Evolutionary conservation across 2,888 invertebrate genomes (phyloP).

Genomic region (Hedya salicella): DNA sequence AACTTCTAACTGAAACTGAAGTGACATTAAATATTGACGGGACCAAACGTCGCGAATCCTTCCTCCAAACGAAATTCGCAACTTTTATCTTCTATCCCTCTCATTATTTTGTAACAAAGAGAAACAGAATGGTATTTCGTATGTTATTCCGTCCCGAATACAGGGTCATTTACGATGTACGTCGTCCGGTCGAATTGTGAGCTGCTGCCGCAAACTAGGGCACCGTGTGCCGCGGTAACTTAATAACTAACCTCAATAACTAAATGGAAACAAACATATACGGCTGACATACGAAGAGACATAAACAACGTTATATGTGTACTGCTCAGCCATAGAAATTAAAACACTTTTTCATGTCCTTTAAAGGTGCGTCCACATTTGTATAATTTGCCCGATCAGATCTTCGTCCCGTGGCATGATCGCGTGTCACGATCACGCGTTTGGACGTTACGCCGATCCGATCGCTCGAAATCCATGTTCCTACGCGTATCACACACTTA

Average conservation of each 20-base stretch:
- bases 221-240: neutral
- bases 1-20: neutral
- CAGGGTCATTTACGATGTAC: conserved; percentile 27
- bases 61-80: neutral
- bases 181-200: conserved; percentile 21
- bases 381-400: too few species aligned
- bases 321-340: too few species aligned
- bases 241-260: neutral
- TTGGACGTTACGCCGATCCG: too few species aligned
- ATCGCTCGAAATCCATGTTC: too few species aligned
- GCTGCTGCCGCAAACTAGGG: neutral
- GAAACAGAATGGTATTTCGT: conserved; percentile 2
- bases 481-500: too few species aligned
- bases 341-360: too few species aligned
- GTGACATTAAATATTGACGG: neutral
- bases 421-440: too few species aligned
- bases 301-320: too few species aligned
- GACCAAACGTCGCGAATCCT: neutral
- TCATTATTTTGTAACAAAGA: neutral
- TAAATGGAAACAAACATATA: neutral
- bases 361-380: too few species aligned
- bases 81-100: neutral
- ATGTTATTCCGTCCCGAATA: conserved; percentile 18
- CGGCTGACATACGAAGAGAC: neutral
- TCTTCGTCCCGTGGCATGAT: too few species aligned